Evolutionary conservation across 2,888 invertebrate species (phyloP).

Genomic region (Pristionchus entomophagus): DNA sequence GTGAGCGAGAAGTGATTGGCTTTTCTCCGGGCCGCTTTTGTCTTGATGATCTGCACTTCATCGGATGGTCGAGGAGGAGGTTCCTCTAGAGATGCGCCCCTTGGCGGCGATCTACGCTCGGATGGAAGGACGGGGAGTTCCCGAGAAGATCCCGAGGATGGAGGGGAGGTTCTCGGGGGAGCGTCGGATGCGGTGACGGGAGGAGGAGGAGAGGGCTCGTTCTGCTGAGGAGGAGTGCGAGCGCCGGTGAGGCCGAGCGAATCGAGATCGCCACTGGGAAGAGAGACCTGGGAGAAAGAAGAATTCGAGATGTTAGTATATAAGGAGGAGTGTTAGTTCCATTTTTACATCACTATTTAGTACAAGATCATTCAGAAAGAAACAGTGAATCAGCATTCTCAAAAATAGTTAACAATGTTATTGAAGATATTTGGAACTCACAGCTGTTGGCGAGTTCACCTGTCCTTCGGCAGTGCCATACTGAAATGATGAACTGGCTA

Average conservation of each 20-base stretch:
- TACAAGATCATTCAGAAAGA: no score
- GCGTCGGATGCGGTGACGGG: neutral
- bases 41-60: neutral
- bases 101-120: neutral
- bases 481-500: neutral
- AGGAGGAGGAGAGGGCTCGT: neutral
- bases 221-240: neutral
- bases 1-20: neutral
- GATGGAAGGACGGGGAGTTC: neutral
- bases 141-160: neutral
- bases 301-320: no score
- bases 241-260: neutral
- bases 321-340: no score
- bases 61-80: neutral
- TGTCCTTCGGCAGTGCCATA: no score
- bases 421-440: neutral
- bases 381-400: no score
- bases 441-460: neutral
- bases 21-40: neutral
- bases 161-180: neutral
- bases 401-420: no score
- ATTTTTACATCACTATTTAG: no score
- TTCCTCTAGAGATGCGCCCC: neutral
- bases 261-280: neutral
- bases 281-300: neutral